These are phyloP conservation scores for Brachymystax lenok DNA, from an alignment of 2,797 vertebrate species.

Conservation along the genomic window DNA sequence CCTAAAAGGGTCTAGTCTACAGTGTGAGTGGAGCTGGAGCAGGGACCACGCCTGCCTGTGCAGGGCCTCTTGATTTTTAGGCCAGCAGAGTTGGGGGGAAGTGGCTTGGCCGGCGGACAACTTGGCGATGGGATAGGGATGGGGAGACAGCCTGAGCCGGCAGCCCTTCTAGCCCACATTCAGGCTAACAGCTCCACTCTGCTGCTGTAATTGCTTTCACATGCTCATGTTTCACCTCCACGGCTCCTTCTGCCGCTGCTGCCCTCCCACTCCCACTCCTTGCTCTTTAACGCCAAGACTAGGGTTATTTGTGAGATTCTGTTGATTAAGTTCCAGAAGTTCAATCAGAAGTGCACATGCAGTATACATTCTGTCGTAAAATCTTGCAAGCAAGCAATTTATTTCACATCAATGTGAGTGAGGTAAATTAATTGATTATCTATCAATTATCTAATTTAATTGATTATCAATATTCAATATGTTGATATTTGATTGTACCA, in stretches of 20 bases:
- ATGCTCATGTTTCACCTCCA: constrained; percentile 7
- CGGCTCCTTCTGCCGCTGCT: background rate
- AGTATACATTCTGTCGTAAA: too few relatives aligned
- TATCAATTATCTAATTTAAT: too few relatives aligned
- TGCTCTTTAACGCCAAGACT: background rate
- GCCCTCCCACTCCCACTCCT: background rate
- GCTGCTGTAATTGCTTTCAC: constrained; percentile 10
- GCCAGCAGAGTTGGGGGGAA: constrained; percentile 19
- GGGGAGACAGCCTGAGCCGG: background rate
- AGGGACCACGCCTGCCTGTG: background rate
- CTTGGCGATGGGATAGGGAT: background rate
- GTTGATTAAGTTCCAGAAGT: too few relatives aligned
- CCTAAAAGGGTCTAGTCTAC: background rate
- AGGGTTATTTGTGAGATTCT: background rate
- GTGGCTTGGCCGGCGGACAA: background rate
- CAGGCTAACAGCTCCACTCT: background rate
- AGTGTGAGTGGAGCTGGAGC: background rate
- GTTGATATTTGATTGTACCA: background rate
- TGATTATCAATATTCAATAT: background rate
- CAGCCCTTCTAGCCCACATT: background rate
- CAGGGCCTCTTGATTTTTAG: background rate
- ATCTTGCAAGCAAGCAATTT: background rate
- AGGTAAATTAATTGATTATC: background rate
- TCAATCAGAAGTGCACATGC: background rate
- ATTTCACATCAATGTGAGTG: background rate